Percentiles rank a stretch among this genome's conserved stretches.
Conservation (phyloP, 2,797 vertebrate species). For the Thaleichthys pacificus region DNA sequence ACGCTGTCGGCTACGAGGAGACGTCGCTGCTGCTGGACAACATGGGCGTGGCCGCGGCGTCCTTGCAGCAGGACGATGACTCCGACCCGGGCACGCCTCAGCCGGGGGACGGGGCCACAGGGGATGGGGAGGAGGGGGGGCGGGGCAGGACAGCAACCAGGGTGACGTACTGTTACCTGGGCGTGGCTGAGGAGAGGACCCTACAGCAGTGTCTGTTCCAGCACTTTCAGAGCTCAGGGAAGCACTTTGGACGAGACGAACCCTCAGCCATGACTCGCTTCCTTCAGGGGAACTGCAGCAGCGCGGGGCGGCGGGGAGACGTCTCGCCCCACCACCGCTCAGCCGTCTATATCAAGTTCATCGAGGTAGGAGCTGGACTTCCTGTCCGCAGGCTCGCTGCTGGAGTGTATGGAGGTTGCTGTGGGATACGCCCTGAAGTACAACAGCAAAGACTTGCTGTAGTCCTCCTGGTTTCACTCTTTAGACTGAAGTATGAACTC, state of each 20-base stretch:
- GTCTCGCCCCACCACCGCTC: constrained; percentile 51
- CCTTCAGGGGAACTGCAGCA: constrained; percentile 89
- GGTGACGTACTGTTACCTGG: constrained; percentile 94
- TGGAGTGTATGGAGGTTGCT: constrained; percentile 98
- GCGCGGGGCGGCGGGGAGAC: constrained; percentile 33
- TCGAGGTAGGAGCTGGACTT: constrained; percentile 99
- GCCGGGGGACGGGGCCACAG: constrained; percentile 27
- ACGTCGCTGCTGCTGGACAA: neutral
- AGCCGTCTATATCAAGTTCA: constrained; percentile 94
- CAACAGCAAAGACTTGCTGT: constrained; percentile 80
- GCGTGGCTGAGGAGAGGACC: constrained; percentile 93
- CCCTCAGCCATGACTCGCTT: constrained; percentile 87
- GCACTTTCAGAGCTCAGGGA: constrained; percentile 94
- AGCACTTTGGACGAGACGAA: constrained; percentile 83
- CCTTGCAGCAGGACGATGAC: constrained; percentile 19
- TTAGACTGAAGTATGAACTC: constrained; percentile 25
- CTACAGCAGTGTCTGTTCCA: constrained; percentile 94
- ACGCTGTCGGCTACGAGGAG: constrained; percentile 89
- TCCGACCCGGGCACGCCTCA: constrained; percentile 48
- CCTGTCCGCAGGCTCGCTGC: constrained; percentile 94
- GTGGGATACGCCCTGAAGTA: constrained; percentile 94
- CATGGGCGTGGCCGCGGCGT: constrained; percentile 16
- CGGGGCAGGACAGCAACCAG: constrained; percentile 63
- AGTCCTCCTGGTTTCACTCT: constrained; percentile 34
- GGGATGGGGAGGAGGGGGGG: constrained; percentile 35